phyloP scores from a whole-genome alignment of 2,888 invertebrate genomes.

The Hirtodrosophila alboralis region DNA sequence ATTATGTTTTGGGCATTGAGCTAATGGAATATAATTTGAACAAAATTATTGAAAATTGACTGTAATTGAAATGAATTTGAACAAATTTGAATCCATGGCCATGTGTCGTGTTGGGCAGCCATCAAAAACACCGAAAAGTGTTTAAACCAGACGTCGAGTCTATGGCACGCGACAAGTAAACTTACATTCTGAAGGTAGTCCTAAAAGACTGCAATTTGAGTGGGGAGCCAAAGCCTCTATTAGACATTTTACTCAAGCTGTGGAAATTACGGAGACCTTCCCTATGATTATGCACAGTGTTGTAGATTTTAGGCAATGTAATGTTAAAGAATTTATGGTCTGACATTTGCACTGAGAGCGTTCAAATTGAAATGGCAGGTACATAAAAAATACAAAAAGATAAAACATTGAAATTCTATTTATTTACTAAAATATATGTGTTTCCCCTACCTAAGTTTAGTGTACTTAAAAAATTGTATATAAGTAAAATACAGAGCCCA shows the following conservation, averaged over 20 bases:
- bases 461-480: no score
- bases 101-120: constrained; percentile 65
- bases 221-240: constrained; percentile 37
- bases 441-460: no score
- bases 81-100: constrained; percentile 74
- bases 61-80: constrained; percentile 79
- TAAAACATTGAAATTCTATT: no score
- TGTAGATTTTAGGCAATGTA: constrained; percentile 45
- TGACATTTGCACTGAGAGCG: not conserved
- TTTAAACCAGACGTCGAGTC: constrained; percentile 39
- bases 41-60: constrained; percentile 79
- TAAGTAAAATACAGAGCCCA: no score
- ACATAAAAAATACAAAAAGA: no score
- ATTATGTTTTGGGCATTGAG: constrained; percentile 46
- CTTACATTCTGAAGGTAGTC: not conserved
- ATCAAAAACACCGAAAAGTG: constrained; percentile 70
- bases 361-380: not conserved
- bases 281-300: constrained; percentile 58
- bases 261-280: constrained; percentile 60
- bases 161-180: constrained; percentile 60
- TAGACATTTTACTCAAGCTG: constrained; percentile 67
- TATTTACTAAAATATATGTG: no score
- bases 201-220: constrained; percentile 50
- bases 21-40: constrained; percentile 74
- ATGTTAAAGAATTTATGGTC: constrained; percentile 1